These are phyloP conservation scores for pig (Sus scrofa) DNA, from an alignment of 2,113 vertebrate species.

Conservation along the genomic window T2T-Sscrofa CM000827.6:80904001-80904500, in stretches of 20 bases:
- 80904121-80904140: neutral
- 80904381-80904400: too few relatives aligned
- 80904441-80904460: too few relatives aligned
- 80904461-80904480: too few relatives aligned
- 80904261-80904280: neutral
- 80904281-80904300: neutral
- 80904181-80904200: neutral
- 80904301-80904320: neutral
- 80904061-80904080: fast-evolving
- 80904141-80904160: neutral
- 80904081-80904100: too few relatives aligned
- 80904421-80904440: neutral
- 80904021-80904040: neutral
- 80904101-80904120: neutral
- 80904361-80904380: neutral
- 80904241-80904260: neutral
- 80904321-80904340: neutral
- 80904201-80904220: neutral
- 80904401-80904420: neutral
- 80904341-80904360: neutral
- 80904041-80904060: neutral
- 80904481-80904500: too few relatives aligned
- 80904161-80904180: neutral
- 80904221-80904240: neutral
- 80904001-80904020: too few relatives aligned